These are phyloP conservation scores for Machaerirhynchus nigripectus DNA, from an alignment of 2,113 vertebrate genomes.

Conservation along the genomic window DNA sequence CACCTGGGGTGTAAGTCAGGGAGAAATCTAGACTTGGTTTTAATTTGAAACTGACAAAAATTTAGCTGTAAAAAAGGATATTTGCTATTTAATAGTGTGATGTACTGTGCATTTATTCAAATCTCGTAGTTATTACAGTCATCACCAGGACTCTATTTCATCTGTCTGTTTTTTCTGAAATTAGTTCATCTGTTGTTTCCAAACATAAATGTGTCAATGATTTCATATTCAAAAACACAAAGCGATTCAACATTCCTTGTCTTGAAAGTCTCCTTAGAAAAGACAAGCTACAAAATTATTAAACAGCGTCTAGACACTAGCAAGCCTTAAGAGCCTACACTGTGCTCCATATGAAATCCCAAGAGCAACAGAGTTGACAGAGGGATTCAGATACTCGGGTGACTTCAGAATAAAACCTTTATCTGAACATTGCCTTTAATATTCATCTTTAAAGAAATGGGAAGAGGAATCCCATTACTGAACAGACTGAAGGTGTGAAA, in stretches of 20 bases:
- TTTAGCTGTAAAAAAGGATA: not conserved
- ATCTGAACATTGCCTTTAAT: not conserved
- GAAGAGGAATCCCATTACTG: not conserved
- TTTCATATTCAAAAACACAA: not conserved
- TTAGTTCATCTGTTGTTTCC: not conserved
- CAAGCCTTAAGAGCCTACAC: not conserved
- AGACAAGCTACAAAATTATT: not conserved
- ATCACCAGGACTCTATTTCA: not conserved
- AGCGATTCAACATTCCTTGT: not conserved
- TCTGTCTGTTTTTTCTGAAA: not conserved
- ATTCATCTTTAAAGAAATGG: not conserved
- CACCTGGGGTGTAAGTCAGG: not conserved
- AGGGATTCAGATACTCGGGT: not conserved
- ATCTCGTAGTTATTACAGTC: not conserved
- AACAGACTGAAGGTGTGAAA: not conserved
- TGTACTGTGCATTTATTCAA: not conserved
- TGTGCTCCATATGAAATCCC: not conserved
- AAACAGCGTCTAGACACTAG: not conserved
- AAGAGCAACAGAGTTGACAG: not conserved
- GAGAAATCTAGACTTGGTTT: not conserved
- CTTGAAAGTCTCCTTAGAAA: not conserved
- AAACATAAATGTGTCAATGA: not conserved
- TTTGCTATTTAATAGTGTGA: not conserved
- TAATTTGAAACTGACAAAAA: constrained; percentile 5
- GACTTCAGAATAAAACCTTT: not conserved